Base-by-base conservation (phyloP, 2,113 vertebrate species). In the Peromyscus californicus region DNA sequence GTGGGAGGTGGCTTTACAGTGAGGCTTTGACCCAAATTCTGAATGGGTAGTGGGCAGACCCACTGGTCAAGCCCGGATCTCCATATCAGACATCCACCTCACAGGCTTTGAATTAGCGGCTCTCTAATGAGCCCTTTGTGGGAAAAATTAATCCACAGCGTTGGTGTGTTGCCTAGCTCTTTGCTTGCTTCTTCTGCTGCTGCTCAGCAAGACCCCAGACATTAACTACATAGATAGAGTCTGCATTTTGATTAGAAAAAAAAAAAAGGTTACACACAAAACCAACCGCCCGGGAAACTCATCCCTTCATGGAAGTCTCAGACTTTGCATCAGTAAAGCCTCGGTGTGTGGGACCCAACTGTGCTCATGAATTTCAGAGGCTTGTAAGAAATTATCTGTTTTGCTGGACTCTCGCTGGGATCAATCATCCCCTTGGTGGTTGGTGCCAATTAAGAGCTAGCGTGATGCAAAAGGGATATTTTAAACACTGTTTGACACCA, bases 391-490 rank as follows among this genome's bases (percentile, higher is more conserved):
- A 98, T 98, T 98, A 98, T 98, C 98, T 98, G 94, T 98, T 98
- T 98, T 98, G 97, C 97, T 3, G 97, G 97, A 97, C 97, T 75
- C 98, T 98, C 69, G 98, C 98, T 98, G 98, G 98, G 98, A 98
- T 98, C 98, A 99, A 98, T 99, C 98, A 98, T 94, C 96, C 97
- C 98, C 98, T 98, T 98, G 0, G 22, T 98, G 98, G 98, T 98
- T 98, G 98, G 98, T 98, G 98, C 98, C 98, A 99, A 98, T 99
- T 99, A 99, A 98, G 96, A 98, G 97, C 97, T 95, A 96, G 97
- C 98, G 96, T 98, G 98, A 98, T 98, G 97, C 96, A 98, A 98
- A 98, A 59, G 96, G 95, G 97, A 89, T 98, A 98, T 98, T 98
- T 98, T 98, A 98, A 98, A 98, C 97, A 94, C 98, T 94, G 97